Base-by-base conservation (phyloP, 2,113 vertebrate genomes). In the Vulpes vulpes region DNA sequence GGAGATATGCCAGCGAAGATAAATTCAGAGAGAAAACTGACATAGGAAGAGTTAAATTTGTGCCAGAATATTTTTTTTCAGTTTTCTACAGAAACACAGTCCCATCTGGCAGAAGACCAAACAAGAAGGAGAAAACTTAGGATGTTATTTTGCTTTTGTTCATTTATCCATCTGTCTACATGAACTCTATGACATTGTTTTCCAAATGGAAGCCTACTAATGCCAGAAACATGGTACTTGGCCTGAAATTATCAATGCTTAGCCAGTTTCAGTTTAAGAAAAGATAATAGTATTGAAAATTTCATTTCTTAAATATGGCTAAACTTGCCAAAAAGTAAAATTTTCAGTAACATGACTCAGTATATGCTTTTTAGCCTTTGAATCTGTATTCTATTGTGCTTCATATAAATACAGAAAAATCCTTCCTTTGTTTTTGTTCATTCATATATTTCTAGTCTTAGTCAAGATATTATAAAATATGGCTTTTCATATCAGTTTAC, bases 111-210 rank as follows among this genome's bases (percentile, higher is more conserved):
- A 96, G 83, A 92, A 91, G n/a, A 85, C 59, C 97, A 97, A 89
- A 14, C 10, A 59, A 92, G 91, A 90, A 76, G 20, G 3, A 86
- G 59, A 78, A 96, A 92, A 78, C 22, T 95, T 92, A 73, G 35
- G 71, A 81, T 91, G 80, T 11, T 95, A 94, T 95, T 97, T 97
- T 97, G 94, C 95, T 97, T 97, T 95, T 94, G 93, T 97, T 96
- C 94, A 98, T 96, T 95, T 96, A 96, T 94, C 97, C 96, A 96
- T 97, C 97, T 96, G 97, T 94, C 94, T 97, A 43, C 19, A 81
- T 43, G 78, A 97, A 94, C 92, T 30, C 23, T 60, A 23, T 92
- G 84, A 92, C 94, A 96, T 53, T 95, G 94, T 96, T 98, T 98
- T 96, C 76, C 71, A 96, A 97, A 94, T 93, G 91, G 71, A 96